A percentile compares a stretch with the other conserved stretches of the same genome.
phyloP scores from a whole-genome alignment of 37 sponge, comb jelly and placozoan genomes.

The Bolinopsis microptera region DNA sequence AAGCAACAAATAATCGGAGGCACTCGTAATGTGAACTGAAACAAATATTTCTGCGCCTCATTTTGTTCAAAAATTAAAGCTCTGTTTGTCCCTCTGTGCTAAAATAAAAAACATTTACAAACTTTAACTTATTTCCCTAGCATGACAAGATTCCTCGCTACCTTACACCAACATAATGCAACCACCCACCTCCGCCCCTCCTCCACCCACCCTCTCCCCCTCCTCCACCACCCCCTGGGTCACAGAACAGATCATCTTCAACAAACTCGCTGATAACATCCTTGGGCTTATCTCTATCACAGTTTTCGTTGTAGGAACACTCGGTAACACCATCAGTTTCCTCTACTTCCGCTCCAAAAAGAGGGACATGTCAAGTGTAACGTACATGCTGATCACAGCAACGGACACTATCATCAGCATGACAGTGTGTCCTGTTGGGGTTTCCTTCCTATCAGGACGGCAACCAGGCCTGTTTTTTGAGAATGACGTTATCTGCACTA shows the following conservation, averaged over 20 bases:
- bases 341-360: not conserved
- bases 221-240: too few species aligned
- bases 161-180: not conserved
- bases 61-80: too few species aligned
- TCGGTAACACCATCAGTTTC: not conserved
- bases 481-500: too few species aligned
- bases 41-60: too few species aligned
- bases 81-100: too few species aligned
- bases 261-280: not conserved
- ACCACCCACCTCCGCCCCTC: too few species aligned
- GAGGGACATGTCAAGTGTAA: not conserved
- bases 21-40: too few species aligned
- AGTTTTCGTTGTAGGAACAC: not conserved
- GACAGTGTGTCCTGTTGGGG: not conserved
- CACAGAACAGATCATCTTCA: too few species aligned
- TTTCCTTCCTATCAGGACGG: not conserved
- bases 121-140: too few species aligned
- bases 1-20: too few species aligned
- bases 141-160: not conserved
- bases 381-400: not conserved
- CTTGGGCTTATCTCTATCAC: not conserved
- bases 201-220: too few species aligned
- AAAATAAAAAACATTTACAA: not conserved
- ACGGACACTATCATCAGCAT: not conserved
- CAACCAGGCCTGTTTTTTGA: not conserved